phyloP scores from a whole-genome alignment of 2,888 invertebrate genomes.

The Amphipyra tragopoginis region DNA sequence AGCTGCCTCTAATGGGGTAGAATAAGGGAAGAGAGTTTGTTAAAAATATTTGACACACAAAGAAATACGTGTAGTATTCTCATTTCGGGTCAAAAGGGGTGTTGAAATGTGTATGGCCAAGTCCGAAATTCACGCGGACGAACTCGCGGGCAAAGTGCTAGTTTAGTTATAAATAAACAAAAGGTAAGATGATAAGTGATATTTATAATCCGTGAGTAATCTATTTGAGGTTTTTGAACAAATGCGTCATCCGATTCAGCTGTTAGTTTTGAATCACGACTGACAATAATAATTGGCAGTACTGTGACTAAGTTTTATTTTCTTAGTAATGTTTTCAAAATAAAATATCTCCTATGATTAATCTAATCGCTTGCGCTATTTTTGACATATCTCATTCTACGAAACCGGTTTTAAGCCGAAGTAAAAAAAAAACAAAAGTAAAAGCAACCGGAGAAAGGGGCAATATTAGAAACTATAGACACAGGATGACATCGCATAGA shows the following conservation, averaged over 20 bases:
- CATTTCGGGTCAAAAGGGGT: too few relatives aligned
- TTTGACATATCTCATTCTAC: conserved; percentile 11
- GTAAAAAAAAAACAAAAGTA: background rate
- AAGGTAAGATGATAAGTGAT: conserved; percentile 10
- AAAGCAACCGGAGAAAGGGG: background rate
- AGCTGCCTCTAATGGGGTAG: too few relatives aligned
- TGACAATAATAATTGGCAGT: conserved; percentile 26
- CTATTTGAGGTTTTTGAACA: conserved; percentile 23
- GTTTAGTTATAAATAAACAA: conserved; percentile 5
- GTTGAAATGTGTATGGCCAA: too few relatives aligned
- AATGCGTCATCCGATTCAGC: conserved; percentile 42
- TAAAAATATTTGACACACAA: too few relatives aligned
- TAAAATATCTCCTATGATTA: conserved; percentile 21
- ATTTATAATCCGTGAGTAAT: conserved; percentile 19
- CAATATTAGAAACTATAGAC: background rate
- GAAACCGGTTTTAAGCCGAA: conserved; percentile 6
- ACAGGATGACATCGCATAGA: too few relatives aligned
- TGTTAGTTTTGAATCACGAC: conserved; percentile 50
- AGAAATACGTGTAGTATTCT: too few relatives aligned
- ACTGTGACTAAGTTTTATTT: conserved; percentile 47
- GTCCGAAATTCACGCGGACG: too few relatives aligned
- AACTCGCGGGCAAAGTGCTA: too few relatives aligned
- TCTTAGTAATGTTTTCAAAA: conserved; percentile 52
- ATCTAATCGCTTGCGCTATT: conserved; percentile 25
- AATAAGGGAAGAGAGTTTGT: too few relatives aligned